phyloP scores from a whole-genome alignment of 2,113 vertebrate genomes.

The Anoura caudifer region DNA sequence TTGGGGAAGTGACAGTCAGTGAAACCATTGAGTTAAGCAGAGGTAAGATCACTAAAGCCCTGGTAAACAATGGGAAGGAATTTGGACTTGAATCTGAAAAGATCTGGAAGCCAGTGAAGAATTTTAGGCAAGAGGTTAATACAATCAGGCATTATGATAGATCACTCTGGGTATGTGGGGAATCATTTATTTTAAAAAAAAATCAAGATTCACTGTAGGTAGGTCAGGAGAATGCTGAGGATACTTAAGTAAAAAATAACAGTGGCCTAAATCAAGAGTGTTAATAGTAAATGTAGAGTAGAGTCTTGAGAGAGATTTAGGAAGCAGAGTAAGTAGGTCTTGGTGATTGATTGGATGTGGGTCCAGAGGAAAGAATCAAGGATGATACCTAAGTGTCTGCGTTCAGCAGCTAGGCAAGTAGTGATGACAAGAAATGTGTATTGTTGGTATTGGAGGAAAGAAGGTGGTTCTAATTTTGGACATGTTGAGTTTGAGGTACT shows the following conservation, averaged over 20 bases:
- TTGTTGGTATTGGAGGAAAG: background rate
- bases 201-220: background rate
- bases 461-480: background rate
- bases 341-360: background rate
- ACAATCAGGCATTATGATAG: background rate
- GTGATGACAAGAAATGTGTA: background rate
- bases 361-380: background rate
- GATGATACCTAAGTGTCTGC: background rate
- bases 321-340: background rate
- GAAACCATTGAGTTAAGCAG: background rate
- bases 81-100: background rate
- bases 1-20: background rate
- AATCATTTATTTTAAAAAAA: background rate
- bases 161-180: background rate
- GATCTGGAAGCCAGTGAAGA: background rate
- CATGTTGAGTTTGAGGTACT: background rate
- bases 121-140: background rate
- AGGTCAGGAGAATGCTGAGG: background rate
- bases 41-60: background rate
- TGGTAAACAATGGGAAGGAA: background rate
- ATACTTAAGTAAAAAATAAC: background rate
- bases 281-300: background rate
- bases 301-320: background rate
- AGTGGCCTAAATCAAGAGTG: background rate
- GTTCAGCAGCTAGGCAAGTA: background rate